Evolutionary conservation across 1,140 invertebrate genomes (phyloP).

Genomic region (Drosophila bocki): DNA sequence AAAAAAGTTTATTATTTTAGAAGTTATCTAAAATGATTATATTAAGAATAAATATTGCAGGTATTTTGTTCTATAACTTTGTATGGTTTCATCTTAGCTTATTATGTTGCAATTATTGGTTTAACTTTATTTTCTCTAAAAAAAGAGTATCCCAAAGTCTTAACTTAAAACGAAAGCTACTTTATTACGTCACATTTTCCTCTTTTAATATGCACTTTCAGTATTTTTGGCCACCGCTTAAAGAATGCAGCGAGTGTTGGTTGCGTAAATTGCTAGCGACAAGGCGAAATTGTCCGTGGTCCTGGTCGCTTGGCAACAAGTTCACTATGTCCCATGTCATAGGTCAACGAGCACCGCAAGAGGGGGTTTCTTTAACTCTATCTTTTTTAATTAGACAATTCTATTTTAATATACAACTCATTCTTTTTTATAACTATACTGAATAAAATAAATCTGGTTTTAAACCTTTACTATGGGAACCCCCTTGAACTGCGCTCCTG

Average conservation of each 20-base stretch:
- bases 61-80: no score
- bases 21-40: no score
- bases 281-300: constrained; percentile 11
- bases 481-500: constrained; percentile 5
- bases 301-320: constrained; percentile 56
- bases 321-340: constrained; percentile 10
- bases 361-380: neutral
- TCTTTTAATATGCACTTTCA: constrained; percentile 37
- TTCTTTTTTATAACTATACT: neutral
- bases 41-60: no score
- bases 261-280: constrained; percentile 10
- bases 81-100: no score
- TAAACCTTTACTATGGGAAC: neutral
- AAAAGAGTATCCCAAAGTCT: neutral
- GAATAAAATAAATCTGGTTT: neutral
- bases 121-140: neutral
- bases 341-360: neutral
- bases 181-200: constrained; percentile 8
- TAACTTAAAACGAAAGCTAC: no score
- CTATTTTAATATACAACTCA: neutral
- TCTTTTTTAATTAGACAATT: neutral
- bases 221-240: constrained; percentile 27
- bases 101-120: neutral
- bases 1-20: no score
- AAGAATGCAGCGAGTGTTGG: constrained; percentile 25